Base-by-base conservation (phyloP, 2,888 invertebrate species). In the Apodemia mormo region DNA sequence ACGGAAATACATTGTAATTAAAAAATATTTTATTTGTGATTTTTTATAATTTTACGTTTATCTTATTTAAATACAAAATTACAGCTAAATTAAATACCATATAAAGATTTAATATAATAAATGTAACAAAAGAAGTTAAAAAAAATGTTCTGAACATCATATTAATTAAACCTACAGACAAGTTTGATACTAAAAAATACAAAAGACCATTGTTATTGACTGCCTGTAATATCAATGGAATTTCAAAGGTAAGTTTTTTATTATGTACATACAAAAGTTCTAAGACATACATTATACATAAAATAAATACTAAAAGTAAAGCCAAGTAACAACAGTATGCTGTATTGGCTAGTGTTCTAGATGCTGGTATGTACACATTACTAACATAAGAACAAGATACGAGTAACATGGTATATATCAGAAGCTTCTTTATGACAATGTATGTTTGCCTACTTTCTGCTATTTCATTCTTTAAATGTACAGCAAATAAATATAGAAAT, bases 91-190 rank as follows among this genome's bases (percentile, higher is more conserved):
- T 77, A 68, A 81, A 73, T 29, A 94, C 79, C 95, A 95, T 95
- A 79, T 96, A 96, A 14, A 86, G 58, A 73, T 91, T 88, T 73
- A 96, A 82, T 79, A 96, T 94, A 0, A 92, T 3, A 76, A 96
- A 84, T 79, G 94, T 93, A 49, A 78, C 75, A 14, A 73, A 14
- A 29, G 79, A 78, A 37, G 85, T 82, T 4, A 95, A 84, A 3
- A 94, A 83, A 68, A 94, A 85, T 4, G 98, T 97, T 73, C 94
- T 90, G 14, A 96, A 86, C 12, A 90, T 86, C 81, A 97, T 91
- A 90, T 99, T 99, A 6, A 98, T 93, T 3, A 95, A 81, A 10
- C 99, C 99, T 0, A 99, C 99, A 22, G 97, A 82, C 45, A 98
- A 76, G 92, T 99, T 99, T 1, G 96, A 95, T 14, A 96, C 75